These are phyloP conservation scores for Plusia festucae DNA, from an alignment of 2,888 invertebrate species.

Conservation along the genomic window DNA sequence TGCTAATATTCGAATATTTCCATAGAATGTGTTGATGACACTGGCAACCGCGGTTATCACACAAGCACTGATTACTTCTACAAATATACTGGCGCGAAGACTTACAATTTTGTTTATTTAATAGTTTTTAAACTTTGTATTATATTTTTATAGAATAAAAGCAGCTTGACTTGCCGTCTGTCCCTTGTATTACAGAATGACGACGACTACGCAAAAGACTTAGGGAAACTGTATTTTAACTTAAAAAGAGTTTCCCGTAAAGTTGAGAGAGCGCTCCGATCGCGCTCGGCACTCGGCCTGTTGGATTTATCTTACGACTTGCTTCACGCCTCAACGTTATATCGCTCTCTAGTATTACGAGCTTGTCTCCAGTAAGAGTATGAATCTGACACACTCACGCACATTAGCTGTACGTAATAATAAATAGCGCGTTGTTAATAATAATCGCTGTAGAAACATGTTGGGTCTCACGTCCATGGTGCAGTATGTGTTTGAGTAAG, in stretches of 20 bases:
- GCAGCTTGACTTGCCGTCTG: too few species aligned
- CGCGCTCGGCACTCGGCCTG: not conserved
- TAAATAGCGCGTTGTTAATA: too few species aligned
- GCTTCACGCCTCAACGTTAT: not conserved
- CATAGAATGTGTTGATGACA: conserved; percentile 8
- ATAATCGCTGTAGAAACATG: not conserved
- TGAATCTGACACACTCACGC: not conserved
- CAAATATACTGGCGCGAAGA: not conserved
- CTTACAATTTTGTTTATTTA: not conserved
- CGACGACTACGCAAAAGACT: not conserved
- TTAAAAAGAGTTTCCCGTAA: not conserved
- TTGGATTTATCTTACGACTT: not conserved
- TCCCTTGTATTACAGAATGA: not conserved
- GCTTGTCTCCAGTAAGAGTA: not conserved
- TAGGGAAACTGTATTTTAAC: not conserved
- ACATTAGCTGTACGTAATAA: too few species aligned
- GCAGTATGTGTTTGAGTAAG: not conserved
- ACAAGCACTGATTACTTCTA: conserved; percentile 6
- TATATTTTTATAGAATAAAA: too few species aligned
- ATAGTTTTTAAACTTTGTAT: too few species aligned
- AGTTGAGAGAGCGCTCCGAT: not conserved
- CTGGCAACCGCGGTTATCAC: not conserved
- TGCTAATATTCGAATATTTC: conserved; percentile 6
- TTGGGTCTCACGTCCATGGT: not conserved
- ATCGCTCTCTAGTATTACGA: not conserved